These are phyloP conservation scores for Brachymystax lenok DNA, from an alignment of 2,797 vertebrate species.

Conservation along the genomic window DNA sequence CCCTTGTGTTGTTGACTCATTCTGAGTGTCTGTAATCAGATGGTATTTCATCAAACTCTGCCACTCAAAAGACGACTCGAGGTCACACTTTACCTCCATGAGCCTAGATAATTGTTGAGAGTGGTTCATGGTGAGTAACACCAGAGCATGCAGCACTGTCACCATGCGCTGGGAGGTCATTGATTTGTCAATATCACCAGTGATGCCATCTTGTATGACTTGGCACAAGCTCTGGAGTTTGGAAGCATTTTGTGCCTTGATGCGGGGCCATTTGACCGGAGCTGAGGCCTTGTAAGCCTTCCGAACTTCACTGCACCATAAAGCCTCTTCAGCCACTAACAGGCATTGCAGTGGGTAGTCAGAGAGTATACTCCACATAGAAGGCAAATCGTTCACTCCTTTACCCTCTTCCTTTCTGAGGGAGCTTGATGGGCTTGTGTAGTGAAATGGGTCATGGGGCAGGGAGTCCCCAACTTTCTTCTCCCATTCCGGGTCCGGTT, in stretches of 20 bases:
- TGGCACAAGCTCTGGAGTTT: conserved; percentile 72
- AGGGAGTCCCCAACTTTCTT: background rate
- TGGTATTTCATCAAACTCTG: conserved; percentile 82
- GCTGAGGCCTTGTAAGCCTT: conserved; percentile 50
- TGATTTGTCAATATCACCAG: conserved; percentile 33
- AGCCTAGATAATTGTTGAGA: conserved; percentile 69
- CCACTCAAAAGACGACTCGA: conserved; percentile 83
- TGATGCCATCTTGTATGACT: conserved; percentile 51
- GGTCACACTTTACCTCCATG: conserved; percentile 53
- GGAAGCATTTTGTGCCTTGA: conserved; percentile 49
- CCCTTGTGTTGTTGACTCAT: conserved; percentile 2
- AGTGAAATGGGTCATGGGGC: background rate
- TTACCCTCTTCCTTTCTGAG: conserved; percentile 6
- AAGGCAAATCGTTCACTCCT: background rate
- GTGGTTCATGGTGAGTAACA: conserved; percentile 76
- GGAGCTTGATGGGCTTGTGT: conserved; percentile 3
- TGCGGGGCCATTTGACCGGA: conserved; percentile 37
- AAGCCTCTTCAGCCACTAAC: conserved; percentile 78
- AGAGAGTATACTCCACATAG: conserved; percentile 60
- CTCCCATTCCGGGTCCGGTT: conserved; percentile 21
- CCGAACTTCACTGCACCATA: conserved; percentile 70
- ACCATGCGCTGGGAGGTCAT: conserved; percentile 45
- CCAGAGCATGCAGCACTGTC: conserved; percentile 67
- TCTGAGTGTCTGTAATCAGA: conserved; percentile 45
- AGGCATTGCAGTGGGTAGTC: conserved; percentile 83